These are phyloP conservation scores for Gorsachius goisagi DNA, from an alignment of 2,113 vertebrate genomes.

Conservation along the genomic window DNA sequence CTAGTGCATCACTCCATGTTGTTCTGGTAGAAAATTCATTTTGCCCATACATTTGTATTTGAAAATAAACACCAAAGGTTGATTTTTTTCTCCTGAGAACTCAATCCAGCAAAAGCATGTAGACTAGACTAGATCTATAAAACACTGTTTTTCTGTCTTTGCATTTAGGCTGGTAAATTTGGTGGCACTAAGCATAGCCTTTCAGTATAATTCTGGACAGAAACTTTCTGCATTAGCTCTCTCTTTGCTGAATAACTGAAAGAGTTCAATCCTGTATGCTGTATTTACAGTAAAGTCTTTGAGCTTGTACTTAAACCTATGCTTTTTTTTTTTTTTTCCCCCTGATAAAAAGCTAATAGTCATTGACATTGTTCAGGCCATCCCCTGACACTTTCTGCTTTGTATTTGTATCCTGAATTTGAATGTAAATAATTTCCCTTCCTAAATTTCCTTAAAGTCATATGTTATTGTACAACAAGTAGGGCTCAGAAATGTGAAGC, in stretches of 20 bases:
- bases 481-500: background rate
- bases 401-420: background rate
- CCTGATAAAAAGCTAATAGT: background rate
- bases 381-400: background rate
- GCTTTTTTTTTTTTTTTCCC: background rate
- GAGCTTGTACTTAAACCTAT: background rate
- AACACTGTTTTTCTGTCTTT: background rate
- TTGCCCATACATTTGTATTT: background rate
- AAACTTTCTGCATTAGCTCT: background rate
- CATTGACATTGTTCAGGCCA: background rate
- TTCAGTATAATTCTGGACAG: background rate
- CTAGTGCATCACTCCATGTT: background rate
- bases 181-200: accelerated
- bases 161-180: background rate
- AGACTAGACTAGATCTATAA: background rate
- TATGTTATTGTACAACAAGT: background rate
- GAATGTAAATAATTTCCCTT: background rate
- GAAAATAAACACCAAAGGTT: background rate
- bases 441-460: background rate
- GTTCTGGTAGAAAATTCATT: background rate
- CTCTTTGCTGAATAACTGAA: background rate
- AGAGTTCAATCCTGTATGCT: background rate
- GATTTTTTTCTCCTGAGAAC: background rate
- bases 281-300: background rate
- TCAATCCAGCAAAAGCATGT: background rate